Evolutionary conservation across 2,888 invertebrate species (phyloP).

Genomic region (Pandemis cinnamomeana): DNA sequence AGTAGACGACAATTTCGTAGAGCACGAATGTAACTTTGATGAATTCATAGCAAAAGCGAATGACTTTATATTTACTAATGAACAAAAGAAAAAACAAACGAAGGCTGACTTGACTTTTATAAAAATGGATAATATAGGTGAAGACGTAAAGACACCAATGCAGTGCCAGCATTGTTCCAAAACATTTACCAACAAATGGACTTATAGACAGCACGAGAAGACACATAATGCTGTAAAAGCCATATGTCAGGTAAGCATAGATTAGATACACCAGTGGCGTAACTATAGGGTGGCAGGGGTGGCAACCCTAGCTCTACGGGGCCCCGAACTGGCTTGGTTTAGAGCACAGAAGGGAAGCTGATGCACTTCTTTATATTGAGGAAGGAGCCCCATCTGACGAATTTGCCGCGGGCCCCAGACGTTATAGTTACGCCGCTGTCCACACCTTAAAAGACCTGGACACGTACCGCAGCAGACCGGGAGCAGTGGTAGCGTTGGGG

Average conservation of each 20-base stretch:
- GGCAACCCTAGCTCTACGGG: no score
- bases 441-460: no score
- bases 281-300: no score
- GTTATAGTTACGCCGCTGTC: no score
- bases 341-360: no score
- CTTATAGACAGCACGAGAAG: not conserved
- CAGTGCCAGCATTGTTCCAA: not conserved
- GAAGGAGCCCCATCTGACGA: no score
- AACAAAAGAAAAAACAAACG: not conserved
- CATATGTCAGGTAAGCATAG: not conserved
- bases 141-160: not conserved
- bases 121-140: not conserved
- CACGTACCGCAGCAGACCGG: no score
- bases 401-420: no score
- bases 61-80: not conserved
- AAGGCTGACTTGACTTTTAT: not conserved
- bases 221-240: not conserved
- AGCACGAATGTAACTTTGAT: not conserved
- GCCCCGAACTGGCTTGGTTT: no score
- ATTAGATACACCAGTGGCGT: no score
- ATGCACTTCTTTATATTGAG: no score
- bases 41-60: not conserved
- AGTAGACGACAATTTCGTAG: not conserved
- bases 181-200: not conserved
- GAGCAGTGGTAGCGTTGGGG: no score